phyloP scores from a whole-genome alignment of 2,113 vertebrate species.

The Sebastes schlegelii region DNA sequence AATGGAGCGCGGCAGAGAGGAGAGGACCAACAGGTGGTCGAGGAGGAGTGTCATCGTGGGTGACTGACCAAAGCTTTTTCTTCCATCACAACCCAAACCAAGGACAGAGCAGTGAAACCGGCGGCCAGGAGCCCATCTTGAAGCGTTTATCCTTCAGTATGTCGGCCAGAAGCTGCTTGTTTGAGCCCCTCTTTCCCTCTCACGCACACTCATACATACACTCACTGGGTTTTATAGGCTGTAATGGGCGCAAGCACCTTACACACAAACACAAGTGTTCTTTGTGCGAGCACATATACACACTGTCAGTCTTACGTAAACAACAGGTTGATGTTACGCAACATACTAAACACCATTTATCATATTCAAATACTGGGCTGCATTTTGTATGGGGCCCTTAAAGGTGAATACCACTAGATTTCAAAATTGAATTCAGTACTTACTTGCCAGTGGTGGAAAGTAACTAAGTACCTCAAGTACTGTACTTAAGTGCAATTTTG shows the following conservation, averaged over 20 bases:
- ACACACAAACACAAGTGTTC: conserved; percentile 19
- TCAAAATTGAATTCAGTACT: not conserved
- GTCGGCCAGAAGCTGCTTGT: conserved; percentile 12
- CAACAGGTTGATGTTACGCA: not conserved
- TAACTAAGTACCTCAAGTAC: too few species aligned
- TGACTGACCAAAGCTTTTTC: conserved; percentile 50
- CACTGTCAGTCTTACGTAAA: not conserved
- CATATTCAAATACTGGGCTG: not conserved
- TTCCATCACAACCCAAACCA: conserved; percentile 30
- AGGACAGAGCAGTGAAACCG: conserved; percentile 30
- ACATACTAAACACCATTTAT: not conserved
- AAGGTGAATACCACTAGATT: not conserved
- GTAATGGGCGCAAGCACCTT: not conserved
- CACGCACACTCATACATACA: not conserved
- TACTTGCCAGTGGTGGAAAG: not conserved
- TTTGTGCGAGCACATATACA: not conserved
- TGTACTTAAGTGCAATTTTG: too few species aligned
- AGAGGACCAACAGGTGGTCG: conserved; percentile 47
- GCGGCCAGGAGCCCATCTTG: conserved; percentile 43
- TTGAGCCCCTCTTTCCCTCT: not conserved
- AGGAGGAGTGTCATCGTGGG: conserved; percentile 49
- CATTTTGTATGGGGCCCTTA: too few species aligned
- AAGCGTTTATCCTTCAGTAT: conserved; percentile 37
- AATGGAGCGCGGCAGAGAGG: conserved; percentile 57
- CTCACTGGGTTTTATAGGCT: conserved; percentile 3